These are phyloP conservation scores for Dynastes tityus DNA, from an alignment of 2,888 invertebrate genomes.

Conservation along the genomic window DNA sequence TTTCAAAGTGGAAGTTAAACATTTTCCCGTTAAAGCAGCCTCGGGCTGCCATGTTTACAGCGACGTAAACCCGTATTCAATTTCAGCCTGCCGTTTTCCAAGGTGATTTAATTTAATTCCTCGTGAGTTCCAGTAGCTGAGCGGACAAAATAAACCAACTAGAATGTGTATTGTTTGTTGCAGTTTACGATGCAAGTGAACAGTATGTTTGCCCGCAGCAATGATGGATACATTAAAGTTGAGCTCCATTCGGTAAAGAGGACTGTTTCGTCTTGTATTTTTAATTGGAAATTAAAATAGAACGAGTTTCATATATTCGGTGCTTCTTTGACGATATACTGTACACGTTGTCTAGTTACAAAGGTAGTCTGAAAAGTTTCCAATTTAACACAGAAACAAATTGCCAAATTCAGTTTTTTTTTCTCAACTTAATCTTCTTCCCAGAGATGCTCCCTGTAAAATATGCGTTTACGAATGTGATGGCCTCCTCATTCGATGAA, in stretches of 20 bases:
- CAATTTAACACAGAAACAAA: no score
- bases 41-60: neutral
- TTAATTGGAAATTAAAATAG: neutral
- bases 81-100: constrained; percentile 12
- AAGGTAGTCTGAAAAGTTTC: no score
- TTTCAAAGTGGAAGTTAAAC: constrained; percentile 4
- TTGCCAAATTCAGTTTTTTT: no score
- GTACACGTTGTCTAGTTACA: no score
- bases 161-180: constrained; percentile 14
- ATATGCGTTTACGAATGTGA: no score
- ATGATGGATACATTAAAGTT: neutral
- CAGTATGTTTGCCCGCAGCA: neutral
- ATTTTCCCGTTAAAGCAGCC: neutral
- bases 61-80: constrained; percentile 10
- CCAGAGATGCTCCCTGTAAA: no score
- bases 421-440: no score
- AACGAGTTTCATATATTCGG: neutral
- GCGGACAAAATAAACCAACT: constrained; percentile 7
- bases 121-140: neutral
- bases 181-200: constrained; percentile 10
- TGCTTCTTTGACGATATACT: no score
- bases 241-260: neutral
- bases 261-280: neutral
- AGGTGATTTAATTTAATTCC: constrained; percentile 15
- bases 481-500: no score